phyloP scores from a whole-genome alignment of 2,888 invertebrate species.

The Caenorhabditis doughertyi region DNA sequence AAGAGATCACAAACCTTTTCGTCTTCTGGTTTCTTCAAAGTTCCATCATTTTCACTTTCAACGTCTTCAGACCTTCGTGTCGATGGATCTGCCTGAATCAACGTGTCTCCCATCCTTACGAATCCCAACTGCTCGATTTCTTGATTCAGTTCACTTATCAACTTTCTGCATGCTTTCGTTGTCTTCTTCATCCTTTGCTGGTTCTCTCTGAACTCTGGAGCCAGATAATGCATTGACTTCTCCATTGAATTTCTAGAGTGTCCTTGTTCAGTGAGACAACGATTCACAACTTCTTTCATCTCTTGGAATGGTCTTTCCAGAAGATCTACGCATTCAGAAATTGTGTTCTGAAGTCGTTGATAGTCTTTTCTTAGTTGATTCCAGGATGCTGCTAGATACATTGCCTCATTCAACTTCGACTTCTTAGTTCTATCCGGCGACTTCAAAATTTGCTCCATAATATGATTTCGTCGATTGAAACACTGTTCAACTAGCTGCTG shows the following conservation, averaged over 20 bases:
- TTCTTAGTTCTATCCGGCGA: constrained; percentile 16
- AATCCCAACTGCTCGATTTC: constrained; percentile 40
- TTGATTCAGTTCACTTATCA: constrained; percentile 23
- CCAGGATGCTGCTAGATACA: constrained; percentile 36
- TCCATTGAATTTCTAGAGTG: constrained; percentile 35
- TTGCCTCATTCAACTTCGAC: constrained; percentile 11
- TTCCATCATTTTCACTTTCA: constrained; percentile 1
- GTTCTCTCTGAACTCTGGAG: constrained; percentile 34
- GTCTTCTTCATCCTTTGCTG: constrained; percentile 34
- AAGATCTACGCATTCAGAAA: constrained; percentile 53
- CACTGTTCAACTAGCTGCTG: constrained; percentile 49
- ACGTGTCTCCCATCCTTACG: constrained; percentile 42
- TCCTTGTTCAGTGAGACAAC: constrained; percentile 30
- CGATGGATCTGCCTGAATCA: no score
- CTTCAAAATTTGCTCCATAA: constrained; percentile 57
- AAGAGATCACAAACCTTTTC: not conserved
- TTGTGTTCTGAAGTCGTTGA: constrained; percentile 23
- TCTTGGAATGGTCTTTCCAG: constrained; percentile 67
- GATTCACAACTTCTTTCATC: constrained; percentile 59
- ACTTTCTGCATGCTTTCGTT: constrained; percentile 1
- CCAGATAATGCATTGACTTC: constrained; percentile 40
- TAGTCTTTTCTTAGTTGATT: constrained; percentile 12
- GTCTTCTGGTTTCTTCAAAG: constrained; percentile 1
- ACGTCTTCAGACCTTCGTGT: not conserved
- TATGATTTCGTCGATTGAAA: constrained; percentile 20